A percentile compares a stretch with the other conserved stretches of the same genome.
These are phyloP conservation scores for Stenodema calcarata DNA, from an alignment of 2,888 invertebrate genomes.

Conservation along the genomic window DNA sequence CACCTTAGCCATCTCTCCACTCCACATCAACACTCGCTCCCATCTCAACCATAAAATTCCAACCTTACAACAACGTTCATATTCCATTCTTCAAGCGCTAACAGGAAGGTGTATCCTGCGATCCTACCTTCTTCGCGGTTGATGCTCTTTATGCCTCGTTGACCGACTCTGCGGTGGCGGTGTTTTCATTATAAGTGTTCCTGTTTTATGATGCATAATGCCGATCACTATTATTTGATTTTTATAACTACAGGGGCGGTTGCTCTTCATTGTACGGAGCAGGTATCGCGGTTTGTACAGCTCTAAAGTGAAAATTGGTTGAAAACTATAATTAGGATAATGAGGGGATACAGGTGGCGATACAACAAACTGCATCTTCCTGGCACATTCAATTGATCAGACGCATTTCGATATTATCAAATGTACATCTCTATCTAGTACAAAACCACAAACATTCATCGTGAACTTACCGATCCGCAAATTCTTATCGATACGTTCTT, in stretches of 20 bases:
- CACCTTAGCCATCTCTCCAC: conserved; percentile 34
- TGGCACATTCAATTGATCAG: too few relatives aligned
- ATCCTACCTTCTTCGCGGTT: background rate
- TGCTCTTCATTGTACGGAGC: background rate
- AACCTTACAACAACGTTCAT: background rate
- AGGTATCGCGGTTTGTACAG: background rate
- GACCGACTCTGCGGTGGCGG: conserved; percentile 9
- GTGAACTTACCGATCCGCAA: too few relatives aligned
- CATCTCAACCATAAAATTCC: conserved; percentile 37
- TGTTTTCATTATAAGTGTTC: conserved; percentile 1
- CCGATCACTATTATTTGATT: background rate
- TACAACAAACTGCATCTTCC: background rate
- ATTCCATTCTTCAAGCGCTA: conserved; percentile 23
- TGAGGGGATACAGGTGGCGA: background rate
- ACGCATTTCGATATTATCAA: too few relatives aligned
- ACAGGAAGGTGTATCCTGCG: background rate
- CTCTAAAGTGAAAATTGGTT: background rate
- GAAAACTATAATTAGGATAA: background rate
- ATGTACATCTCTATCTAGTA: too few relatives aligned
- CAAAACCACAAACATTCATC: too few relatives aligned
- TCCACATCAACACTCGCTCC: conserved; percentile 43
- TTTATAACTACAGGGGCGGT: background rate
- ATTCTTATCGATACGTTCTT: too few relatives aligned
- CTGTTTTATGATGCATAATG: background rate
- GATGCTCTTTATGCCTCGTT: background rate